These are phyloP conservation scores for Thera obeliscata DNA, from an alignment of 2,888 invertebrate species.

Conservation along the genomic window DNA sequence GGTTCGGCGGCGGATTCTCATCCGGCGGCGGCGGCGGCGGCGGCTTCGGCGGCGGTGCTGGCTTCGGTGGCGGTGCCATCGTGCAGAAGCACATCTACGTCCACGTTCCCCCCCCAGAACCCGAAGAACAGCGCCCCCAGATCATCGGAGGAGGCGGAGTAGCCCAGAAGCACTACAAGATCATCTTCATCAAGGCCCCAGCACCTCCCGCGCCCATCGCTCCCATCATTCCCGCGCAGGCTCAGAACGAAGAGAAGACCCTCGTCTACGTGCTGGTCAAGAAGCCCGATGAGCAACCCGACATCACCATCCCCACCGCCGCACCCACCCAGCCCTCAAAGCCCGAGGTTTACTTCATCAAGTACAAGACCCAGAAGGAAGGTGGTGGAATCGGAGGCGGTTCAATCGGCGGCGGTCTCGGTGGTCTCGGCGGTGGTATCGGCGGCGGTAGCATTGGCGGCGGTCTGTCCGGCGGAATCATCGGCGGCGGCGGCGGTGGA, in stretches of 20 bases:
- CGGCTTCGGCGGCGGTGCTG: slow-evolving; percentile 68
- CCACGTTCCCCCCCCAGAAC: slow-evolving; percentile 93
- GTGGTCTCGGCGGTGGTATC: slow-evolving; percentile 50
- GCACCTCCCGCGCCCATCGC: slow-evolving; percentile 90
- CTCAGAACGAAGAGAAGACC: slow-evolving; percentile 91
- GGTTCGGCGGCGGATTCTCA: slow-evolving; percentile 53
- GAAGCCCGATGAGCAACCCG: slow-evolving; percentile 92
- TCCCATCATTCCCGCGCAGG: slow-evolving; percentile 89
- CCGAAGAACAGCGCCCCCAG: slow-evolving; percentile 87
- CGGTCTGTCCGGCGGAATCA: slow-evolving; percentile 46
- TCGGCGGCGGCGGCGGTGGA: slow-evolving; percentile 43
- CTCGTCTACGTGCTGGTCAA: slow-evolving; percentile 93
- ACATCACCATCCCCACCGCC: slow-evolving; percentile 89
- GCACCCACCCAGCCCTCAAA: slow-evolving; percentile 91
- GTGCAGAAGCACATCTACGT: slow-evolving; percentile 93
- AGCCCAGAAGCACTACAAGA: slow-evolving; percentile 92
- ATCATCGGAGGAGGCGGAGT: slow-evolving; percentile 86
- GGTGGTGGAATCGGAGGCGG: slow-evolving; percentile 60
- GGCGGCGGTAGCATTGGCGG: slow-evolving; percentile 53
- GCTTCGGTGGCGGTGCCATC: slow-evolving; percentile 82
- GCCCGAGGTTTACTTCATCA: slow-evolving; percentile 94
- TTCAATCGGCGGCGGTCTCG: slow-evolving; percentile 53
- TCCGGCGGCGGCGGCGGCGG: slow-evolving; percentile 58
- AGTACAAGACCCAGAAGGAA: slow-evolving; percentile 90
- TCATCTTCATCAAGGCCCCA: slow-evolving; percentile 94